Evolutionary conservation across 2,888 invertebrate genomes (phyloP).

Genomic region (Leptinotarsa tumamoca): DNA sequence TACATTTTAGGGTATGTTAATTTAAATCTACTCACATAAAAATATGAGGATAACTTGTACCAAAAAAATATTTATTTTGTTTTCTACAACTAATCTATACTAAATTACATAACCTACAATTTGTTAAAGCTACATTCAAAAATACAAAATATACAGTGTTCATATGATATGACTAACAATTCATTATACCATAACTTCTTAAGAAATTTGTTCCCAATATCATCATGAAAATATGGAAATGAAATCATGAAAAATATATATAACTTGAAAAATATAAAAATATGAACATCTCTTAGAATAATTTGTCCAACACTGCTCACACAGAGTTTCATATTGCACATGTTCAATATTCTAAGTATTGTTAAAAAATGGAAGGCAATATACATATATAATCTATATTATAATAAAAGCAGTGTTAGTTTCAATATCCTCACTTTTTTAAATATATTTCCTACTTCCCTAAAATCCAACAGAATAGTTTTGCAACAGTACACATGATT

Average conservation of each 20-base stretch:
- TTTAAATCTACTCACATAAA: constrained; percentile 23
- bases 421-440: neutral
- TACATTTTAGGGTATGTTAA: constrained; percentile 2
- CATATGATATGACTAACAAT: constrained; percentile 17
- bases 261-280: constrained; percentile 11
- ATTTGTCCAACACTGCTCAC: constrained; percentile 13
- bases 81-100: constrained; percentile 22
- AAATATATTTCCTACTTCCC: neutral
- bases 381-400: constrained; percentile 14
- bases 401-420: constrained; percentile 3
- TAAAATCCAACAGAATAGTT: neutral
- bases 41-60: constrained; percentile 12
- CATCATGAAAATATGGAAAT: neutral
- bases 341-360: constrained; percentile 8
- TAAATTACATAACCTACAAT: constrained; percentile 25
- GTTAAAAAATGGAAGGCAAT: constrained; percentile 15
- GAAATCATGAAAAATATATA: constrained; percentile 1
- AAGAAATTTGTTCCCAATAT: constrained; percentile 22
- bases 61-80: constrained; percentile 17
- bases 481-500: neutral
- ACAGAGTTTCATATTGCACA: constrained; percentile 25
- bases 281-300: neutral
- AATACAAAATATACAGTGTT: constrained; percentile 37
- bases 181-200: constrained; percentile 22
- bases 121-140: constrained; percentile 39